Evolutionary conservation across 37 sponge, comb jelly and placozoan species (phyloP), one percentile per base, ranked within the genome.

Genomic region (Bolinopsis microptera): DNA sequence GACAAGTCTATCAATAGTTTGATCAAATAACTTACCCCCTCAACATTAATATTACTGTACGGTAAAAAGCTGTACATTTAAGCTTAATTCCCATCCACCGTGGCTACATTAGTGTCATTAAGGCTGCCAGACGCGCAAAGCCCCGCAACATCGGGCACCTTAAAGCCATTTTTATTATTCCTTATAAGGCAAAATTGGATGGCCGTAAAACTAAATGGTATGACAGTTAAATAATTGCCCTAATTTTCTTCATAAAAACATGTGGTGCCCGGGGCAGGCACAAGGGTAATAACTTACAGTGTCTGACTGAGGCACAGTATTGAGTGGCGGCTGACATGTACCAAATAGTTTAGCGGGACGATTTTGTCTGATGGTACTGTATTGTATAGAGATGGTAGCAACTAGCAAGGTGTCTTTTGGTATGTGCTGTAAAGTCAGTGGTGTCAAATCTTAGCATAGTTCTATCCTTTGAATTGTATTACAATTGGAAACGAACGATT

Each of bases 161-260:
- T 70, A 70, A 70, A 70, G 30, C 3, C 2, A 26, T 22, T 26
- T 70, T 1, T 3, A 70, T 70, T 70, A 70, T 70, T 70, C 74
- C 74, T 24, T 70, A 80, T 32, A 80, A 22, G 82, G 82, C 9
- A 16, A 80, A 35, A 80, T 36, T 30, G 30, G 37, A 36, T 24
- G 35, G 32, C 82, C 22, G 82, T 70, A 70, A 26, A 26, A 70
- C 28, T 70, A 70, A 70, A 70, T 22, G 25, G 74, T 22, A 28
- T 28, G 74, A 70, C 74, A 70, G 25, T 70, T 70, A 70, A 70
- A 70, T 70, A 70, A 70, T 70, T 70, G 74, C 74, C 28, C 74
- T 70, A 70, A 70, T 70, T 70, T 70, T 26, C 74, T 28, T 1
- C 3, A 70, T n/a, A 28, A 26, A 70, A 48, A 48, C 61, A 48